These are phyloP conservation scores for Pyrrhia umbra DNA, from an alignment of 2,888 invertebrate species.

Conservation along the genomic window DNA sequence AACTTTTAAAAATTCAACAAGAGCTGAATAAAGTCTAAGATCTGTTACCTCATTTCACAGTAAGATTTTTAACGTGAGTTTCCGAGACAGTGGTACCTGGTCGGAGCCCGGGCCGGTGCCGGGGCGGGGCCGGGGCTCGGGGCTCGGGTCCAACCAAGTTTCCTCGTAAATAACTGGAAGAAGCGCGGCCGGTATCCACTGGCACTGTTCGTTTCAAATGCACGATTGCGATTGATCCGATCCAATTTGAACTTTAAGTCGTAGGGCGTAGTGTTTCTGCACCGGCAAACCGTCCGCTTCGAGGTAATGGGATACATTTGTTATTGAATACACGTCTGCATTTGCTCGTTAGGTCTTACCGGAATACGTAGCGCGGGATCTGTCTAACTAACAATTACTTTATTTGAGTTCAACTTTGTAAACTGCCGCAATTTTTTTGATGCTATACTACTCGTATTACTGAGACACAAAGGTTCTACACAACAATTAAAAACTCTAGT, in stretches of 20 bases:
- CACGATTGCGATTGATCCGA: constrained; percentile 49
- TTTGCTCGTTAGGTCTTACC: constrained; percentile 56
- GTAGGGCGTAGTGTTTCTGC: constrained; percentile 2
- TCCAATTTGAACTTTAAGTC: constrained; percentile 60
- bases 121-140: constrained; percentile 9
- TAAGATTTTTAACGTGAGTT: constrained; percentile 60
- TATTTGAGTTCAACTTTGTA: constrained; percentile 46
- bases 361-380: constrained; percentile 19
- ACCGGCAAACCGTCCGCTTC: constrained; percentile 17
- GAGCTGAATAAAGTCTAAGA: constrained; percentile 58
- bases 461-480: constrained; percentile 1
- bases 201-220: constrained; percentile 59
- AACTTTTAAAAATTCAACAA: constrained; percentile 61
- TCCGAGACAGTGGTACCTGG: constrained; percentile 49
- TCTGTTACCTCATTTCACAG: constrained; percentile 64
- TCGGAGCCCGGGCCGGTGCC: constrained; percentile 7
- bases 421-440: constrained; percentile 25
- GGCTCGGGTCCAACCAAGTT: constrained; percentile 55
- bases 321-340: constrained; percentile 64
- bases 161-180: constrained; percentile 59
- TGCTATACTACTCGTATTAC: constrained; percentile 12
- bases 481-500: not conserved
- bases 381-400: constrained; percentile 49
- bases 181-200: constrained; percentile 41
- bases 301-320: constrained; percentile 60